phyloP scores from a whole-genome alignment of 2,888 invertebrate species.

The Sepiola atlantica region DNA sequence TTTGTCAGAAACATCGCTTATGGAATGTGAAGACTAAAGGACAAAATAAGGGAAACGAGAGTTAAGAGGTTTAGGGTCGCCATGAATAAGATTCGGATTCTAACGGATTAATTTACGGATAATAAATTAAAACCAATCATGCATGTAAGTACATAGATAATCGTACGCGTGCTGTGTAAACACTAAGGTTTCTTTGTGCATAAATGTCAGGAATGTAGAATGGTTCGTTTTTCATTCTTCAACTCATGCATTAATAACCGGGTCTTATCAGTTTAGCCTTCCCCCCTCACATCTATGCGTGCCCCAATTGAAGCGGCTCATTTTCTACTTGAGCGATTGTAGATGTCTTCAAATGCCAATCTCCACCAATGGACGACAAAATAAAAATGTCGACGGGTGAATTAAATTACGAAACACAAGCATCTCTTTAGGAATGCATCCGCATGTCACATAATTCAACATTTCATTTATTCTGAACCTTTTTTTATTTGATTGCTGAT shows the following conservation, averaged over 20 bases:
- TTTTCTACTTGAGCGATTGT: neutral
- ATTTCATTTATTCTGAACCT: no score
- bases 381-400: neutral
- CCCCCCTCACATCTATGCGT: neutral
- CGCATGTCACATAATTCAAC: no score
- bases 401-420: neutral
- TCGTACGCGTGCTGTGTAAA: neutral
- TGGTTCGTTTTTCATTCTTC: constrained; percentile 6
- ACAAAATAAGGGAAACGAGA: no score
- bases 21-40: no score
- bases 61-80: no score
- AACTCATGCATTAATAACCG: neutral
- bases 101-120: no score
- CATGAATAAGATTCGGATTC: no score
- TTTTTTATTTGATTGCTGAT: no score
- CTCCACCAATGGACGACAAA: neutral
- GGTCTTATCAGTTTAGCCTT: neutral
- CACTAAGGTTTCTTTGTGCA: neutral
- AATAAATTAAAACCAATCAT: no score
- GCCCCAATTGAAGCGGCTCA: neutral
- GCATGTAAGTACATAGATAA: no score
- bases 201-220: neutral
- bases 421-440: no score
- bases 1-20: no score
- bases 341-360: neutral